Base-by-base conservation (phyloP, 2,888 invertebrate species). In the Lamproptera curius region DNA sequence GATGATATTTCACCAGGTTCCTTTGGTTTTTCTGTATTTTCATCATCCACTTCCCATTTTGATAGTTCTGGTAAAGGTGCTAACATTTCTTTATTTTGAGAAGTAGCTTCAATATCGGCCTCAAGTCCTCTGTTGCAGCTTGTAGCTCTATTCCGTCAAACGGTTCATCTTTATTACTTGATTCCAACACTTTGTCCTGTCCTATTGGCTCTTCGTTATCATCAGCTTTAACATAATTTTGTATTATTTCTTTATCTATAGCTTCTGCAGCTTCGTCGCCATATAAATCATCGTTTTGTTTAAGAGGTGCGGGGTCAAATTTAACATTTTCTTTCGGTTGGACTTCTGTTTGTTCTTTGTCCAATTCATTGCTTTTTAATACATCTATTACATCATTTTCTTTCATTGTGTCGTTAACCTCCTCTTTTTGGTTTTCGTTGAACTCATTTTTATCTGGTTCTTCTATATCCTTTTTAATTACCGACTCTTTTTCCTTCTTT, bases 1-100 rank as follows among this genome's bases (percentile, higher is more conserved):
- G 81, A 79, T 11, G 81, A 74, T 16, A 88, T 79, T 62, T 89
- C 89, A 13, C 88, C 88, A 0, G 80, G 79, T 62, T 83, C 85
- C 59, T 76, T 86, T 11, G 62, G 52, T 52, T 88, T 89, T 42
- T 85, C 85, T 34, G 55, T 55, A 51, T 78, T 69, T 51, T 84
- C 84, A 33, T 92, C 91, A 43, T 93, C 94, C 20, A 94, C 91
- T 77, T 97, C 97, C 97, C 97, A 97, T 76, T 96, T 96, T 0
- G 96, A 96, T 42, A 93, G 82, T 65, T 93, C 95, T 0, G 96
- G 95, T 50, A 95, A 61, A 1, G 91, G 92, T 11, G 93, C 94
- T 42, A 94, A 73, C 70, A 93, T 90, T 72, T 93, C 92, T 61
- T 89, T 87, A 17, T 33, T 42, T 48, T 56, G 70, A 52, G 49